Base-by-base conservation (phyloP, 2,797 vertebrate species). In the Neostethus bicornis region DNA sequence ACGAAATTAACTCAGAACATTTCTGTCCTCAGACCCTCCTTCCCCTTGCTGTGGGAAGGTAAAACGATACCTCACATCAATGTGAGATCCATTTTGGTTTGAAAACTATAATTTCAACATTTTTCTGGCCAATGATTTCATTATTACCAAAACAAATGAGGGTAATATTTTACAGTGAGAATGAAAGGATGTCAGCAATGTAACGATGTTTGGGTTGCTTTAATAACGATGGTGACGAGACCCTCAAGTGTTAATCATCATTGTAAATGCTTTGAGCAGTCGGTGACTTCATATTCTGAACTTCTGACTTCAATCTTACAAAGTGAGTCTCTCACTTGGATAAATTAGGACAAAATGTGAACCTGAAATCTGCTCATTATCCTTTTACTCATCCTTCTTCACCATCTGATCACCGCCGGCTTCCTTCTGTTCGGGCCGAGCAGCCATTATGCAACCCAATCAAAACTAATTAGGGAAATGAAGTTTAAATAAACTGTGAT, bases 401-500 rank as follows among this genome's bases (percentile, higher is more conserved):
- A 25, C 34, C 29, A 32, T 55, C 28, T 29, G 28, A 29, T 29
- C 35, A 17, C 31, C 34, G 51, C 37, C 11, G 46, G 46, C 38
- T 50, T 35, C 32, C 57, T 44, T 57, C 68, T 51, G 49, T 24
- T 28, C 53, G 61, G 66, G 52, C 57, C 67, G 64, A 56, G 43
- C 59, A 66, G 19, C 37, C 57, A 75, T 87, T 86, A 83, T 79
- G 87, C 85, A 91, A 89, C 80, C 69, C 62, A 87, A 87, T 89
- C 81, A 84, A 70, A 66, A 66, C 81, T 84, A 73, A 88, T 91
- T 83, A 73, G 81, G 69, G 73, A 85, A 87, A 87, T 88, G 71
- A 76, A 89, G 72, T 87, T n/a, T 56, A 84, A 90, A 91, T 86
- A 89, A 90, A 90, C 61, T 67, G 57, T 72, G 81, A 88, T 87